Evolutionary conservation across 2,113 vertebrate genomes (phyloP).

Genomic region (Echinops telfairi): DNA sequence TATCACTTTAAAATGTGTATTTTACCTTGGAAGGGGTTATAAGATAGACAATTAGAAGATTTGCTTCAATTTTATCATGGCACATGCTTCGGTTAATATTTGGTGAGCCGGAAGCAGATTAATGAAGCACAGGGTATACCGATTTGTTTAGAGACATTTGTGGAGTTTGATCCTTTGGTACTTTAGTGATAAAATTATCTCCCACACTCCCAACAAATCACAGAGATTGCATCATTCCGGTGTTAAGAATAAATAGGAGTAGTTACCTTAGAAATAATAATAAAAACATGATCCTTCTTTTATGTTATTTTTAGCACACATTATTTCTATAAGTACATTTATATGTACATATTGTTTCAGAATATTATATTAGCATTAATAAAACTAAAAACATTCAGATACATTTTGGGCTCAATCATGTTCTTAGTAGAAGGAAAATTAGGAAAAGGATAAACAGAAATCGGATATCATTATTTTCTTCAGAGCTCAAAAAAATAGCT

Average conservation of each 20-base stretch:
- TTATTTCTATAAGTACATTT: not conserved
- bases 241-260: not conserved
- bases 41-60: not conserved
- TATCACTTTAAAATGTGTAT: not conserved
- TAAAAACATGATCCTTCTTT: not conserved
- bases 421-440: not conserved
- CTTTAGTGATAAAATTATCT: not conserved
- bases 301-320: not conserved
- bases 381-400: not conserved
- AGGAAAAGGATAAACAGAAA: not conserved
- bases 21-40: not conserved
- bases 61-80: not conserved
- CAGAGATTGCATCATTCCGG: not conserved
- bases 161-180: rapidly evolving
- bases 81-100: no score
- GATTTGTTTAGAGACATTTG: slow-evolving; percentile 8
- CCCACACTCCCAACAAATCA: not conserved
- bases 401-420: not conserved
- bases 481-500: not conserved
- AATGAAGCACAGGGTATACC: not conserved
- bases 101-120: not conserved
- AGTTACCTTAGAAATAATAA: not conserved
- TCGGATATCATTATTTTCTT: not conserved
- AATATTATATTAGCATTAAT: slow-evolving; percentile 43
- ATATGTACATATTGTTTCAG: not conserved